Conservation (phyloP, 2,888 invertebrate species). For the Seladonia tumulorum region DNA sequence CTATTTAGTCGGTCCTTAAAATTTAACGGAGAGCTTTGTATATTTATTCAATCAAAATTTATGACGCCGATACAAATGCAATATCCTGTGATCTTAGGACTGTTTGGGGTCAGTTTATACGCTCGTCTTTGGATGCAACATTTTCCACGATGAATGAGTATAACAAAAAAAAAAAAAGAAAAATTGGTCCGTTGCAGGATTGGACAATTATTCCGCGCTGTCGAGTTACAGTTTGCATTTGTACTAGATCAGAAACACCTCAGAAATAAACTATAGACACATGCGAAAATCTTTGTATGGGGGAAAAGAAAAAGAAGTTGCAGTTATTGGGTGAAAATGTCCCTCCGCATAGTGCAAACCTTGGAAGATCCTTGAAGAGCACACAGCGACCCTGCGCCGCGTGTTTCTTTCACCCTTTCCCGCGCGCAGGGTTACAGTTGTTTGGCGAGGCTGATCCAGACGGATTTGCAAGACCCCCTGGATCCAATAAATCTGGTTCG, state of each 20-base stretch:
- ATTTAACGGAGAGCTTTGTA: not conserved
- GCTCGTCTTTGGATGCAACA: no score
- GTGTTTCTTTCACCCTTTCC: conserved; percentile 34
- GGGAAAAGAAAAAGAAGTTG: no score
- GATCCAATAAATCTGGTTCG: conserved; percentile 69
- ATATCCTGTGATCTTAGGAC: no score
- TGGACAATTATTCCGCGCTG: no score
- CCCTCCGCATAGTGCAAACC: not conserved
- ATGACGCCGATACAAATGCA: no score
- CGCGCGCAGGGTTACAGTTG: conserved; percentile 33
- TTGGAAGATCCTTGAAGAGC: not conserved
- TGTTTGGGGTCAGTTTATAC: no score
- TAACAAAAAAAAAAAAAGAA: no score
- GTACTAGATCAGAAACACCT: not conserved
- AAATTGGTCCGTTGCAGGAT: no score
- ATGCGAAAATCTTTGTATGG: no score
- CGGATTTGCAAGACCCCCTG: conserved; percentile 67
- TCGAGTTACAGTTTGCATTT: no score
- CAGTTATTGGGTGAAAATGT: not conserved
- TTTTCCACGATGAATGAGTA: no score
- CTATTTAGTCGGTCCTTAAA: not conserved
- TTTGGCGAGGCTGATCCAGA: conserved; percentile 66
- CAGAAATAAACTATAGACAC: not conserved
- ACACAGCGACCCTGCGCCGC: conserved; percentile 6
- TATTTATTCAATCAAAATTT: no score